Conservation (phyloP, 2,888 invertebrate species). For the Oxyteleia sp. region DNA sequence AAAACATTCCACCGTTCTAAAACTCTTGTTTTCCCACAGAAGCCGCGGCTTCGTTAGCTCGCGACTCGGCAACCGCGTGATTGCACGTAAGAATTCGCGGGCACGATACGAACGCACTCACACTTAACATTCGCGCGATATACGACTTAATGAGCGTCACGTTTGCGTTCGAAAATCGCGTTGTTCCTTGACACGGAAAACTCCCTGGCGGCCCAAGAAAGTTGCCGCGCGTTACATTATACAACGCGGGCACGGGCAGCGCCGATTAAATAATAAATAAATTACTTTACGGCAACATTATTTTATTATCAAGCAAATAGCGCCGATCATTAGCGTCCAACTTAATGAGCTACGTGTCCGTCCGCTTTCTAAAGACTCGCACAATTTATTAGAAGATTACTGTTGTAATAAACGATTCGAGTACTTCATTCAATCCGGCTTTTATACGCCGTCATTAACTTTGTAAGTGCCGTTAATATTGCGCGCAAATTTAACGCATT, state of each 20-base stretch:
- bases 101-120: conserved; percentile 17
- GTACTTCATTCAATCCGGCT: conserved; percentile 48
- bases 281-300: conserved; percentile 78
- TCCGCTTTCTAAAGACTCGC: conserved; percentile 64
- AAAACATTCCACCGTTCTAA: conserved; percentile 26
- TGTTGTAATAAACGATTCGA: conserved; percentile 55
- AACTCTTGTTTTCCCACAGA: conserved; percentile 33
- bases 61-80: conserved; percentile 6
- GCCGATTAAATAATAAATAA: conserved; percentile 80
- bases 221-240: conserved; percentile 49
- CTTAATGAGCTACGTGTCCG: conserved; percentile 72
- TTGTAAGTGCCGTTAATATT: conserved; percentile 35
- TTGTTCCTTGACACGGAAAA: conserved; percentile 58
- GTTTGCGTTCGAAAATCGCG: conserved; percentile 70
- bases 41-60: conserved; percentile 18
- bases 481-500: conserved; percentile 28
- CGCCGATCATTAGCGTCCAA: conserved; percentile 76
- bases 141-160: conserved; percentile 74
- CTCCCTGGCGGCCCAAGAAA: conserved; percentile 29
- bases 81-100: conserved; percentile 35
- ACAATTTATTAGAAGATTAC: conserved; percentile 57
- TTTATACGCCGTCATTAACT: conserved; percentile 45
- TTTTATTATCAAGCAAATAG: conserved; percentile 81
- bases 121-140: conserved; percentile 65
- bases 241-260: conserved; percentile 46